A percentile compares a stretch with the other conserved stretches of the same genome.
Evolutionary conservation across 53 echinoderm and acorn worm species (phyloP).

Genomic region (Echinarachnius parma): DNA sequence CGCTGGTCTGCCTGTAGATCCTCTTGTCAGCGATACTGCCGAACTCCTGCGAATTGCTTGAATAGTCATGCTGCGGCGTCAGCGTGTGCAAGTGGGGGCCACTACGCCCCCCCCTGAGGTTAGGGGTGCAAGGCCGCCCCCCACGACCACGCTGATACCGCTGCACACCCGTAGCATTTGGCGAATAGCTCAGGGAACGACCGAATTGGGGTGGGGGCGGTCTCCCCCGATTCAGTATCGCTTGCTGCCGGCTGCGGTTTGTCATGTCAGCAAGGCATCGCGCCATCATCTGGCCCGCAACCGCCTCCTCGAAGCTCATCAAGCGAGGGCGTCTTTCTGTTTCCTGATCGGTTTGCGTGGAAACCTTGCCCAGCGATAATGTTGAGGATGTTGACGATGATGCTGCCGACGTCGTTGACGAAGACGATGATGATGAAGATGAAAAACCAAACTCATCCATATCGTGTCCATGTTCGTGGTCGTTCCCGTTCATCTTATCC

Average conservation of each 20-base stretch:
- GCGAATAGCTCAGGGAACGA: conserved; percentile 21
- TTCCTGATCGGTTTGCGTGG: conserved; percentile 18
- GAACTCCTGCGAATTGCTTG: conserved; percentile 36
- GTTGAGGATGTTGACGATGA: too few species aligned
- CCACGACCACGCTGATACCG: neutral
- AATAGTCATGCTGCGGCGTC: neutral
- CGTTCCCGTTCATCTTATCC: conserved; percentile 12
- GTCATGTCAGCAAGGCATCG: conserved; percentile 63
- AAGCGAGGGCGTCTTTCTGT: conserved; percentile 45
- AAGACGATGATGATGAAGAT: too few species aligned
- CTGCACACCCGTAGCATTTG: neutral
- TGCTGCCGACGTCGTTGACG: too few species aligned
- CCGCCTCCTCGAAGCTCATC: conserved; percentile 68
- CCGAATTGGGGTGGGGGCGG: neutral
- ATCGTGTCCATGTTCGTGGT: neutral
- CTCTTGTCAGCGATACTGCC: conserved; percentile 24
- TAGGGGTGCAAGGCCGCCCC: conserved; percentile 3
- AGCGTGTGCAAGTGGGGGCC: conserved; percentile 7
- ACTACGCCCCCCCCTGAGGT: neutral
- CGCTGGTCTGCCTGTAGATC: conserved; percentile 36
- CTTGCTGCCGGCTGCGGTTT: conserved; percentile 23
- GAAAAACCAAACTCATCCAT: neutral
- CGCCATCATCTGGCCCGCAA: conserved; percentile 65
- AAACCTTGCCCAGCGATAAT: conserved; percentile 12
- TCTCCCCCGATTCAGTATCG: neutral